phyloP scores from a whole-genome alignment of 1,140 invertebrate genomes.

The Acromyrmex charruanus region DNA sequence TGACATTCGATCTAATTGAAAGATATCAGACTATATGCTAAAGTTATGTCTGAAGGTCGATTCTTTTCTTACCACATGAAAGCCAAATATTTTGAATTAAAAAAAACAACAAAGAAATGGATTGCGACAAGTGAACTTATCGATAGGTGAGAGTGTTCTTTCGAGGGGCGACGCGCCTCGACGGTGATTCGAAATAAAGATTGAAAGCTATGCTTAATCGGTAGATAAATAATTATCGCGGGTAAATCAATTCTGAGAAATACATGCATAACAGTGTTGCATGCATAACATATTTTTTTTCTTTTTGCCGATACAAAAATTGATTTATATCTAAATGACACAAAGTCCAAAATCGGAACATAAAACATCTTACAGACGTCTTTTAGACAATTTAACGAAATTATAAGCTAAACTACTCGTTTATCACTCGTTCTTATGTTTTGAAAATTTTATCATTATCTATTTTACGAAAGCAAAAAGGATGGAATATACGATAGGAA shows the following conservation, averaged over 20 bases:
- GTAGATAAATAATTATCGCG: slow-evolving; percentile 59
- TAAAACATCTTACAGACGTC: too few species aligned
- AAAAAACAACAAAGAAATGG: background rate
- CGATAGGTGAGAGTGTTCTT: slow-evolving; percentile 40
- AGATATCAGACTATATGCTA: background rate
- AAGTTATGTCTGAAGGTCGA: background rate
- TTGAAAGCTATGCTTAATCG: slow-evolving; percentile 38
- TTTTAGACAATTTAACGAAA: background rate
- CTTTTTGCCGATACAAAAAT: background rate
- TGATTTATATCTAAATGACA: background rate
- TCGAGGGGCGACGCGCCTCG: slow-evolving; percentile 52
- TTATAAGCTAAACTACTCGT: background rate
- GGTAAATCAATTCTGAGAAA: slow-evolving; percentile 32
- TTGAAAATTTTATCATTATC: slow-evolving; percentile 14
- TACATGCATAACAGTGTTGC: background rate
- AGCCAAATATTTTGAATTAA: background rate
- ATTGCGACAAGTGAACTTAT: slow-evolving; percentile 43
- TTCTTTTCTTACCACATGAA: too few species aligned
- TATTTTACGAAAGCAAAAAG: background rate
- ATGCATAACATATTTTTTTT: background rate
- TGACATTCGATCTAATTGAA: too few species aligned
- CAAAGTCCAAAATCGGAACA: too few species aligned
- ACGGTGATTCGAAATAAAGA: slow-evolving; percentile 57
- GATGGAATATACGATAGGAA: background rate
- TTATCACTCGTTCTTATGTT: background rate